These are phyloP conservation scores for Mya arenaria DNA, from an alignment of 1,140 invertebrate genomes.

Conservation along the genomic window DNA sequence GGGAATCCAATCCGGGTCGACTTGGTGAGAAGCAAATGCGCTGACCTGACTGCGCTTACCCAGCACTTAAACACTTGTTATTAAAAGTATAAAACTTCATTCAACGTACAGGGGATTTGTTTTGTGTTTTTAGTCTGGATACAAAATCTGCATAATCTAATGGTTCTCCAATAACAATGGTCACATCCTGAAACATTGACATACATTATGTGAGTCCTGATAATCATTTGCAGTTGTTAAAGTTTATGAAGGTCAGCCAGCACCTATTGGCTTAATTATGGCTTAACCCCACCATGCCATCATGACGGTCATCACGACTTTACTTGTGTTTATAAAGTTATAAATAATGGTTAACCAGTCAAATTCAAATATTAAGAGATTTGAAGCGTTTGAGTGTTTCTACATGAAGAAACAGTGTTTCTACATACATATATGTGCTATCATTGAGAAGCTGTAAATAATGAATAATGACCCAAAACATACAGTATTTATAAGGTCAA, in stretches of 20 bases:
- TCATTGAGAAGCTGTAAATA: neutral
- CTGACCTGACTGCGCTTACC: no score
- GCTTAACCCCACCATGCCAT: no score
- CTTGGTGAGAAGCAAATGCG: no score
- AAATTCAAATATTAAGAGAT: no score
- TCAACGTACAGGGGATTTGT: conserved; percentile 10
- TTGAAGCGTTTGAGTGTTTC: no score
- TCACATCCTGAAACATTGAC: conserved; percentile 21
- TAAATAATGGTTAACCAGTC: no score
- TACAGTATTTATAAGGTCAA: no score
- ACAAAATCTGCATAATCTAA: conserved; percentile 26
- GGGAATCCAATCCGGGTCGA: no score
- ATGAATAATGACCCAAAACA: neutral
- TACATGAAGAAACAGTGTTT: neutral
- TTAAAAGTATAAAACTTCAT: no score
- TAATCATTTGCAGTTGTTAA: neutral
- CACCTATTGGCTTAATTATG: neutral
- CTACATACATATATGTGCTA: neutral
- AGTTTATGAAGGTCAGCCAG: neutral
- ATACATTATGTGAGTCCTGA: neutral
- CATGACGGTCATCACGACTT: no score
- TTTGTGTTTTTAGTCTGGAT: neutral
- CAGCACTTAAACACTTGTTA: no score
- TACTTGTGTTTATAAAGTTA: no score
- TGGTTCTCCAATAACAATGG: conserved; percentile 9